Evolutionary conservation across 1,140 invertebrate genomes (phyloP).

Genomic region (Drosophila obscura): DNA sequence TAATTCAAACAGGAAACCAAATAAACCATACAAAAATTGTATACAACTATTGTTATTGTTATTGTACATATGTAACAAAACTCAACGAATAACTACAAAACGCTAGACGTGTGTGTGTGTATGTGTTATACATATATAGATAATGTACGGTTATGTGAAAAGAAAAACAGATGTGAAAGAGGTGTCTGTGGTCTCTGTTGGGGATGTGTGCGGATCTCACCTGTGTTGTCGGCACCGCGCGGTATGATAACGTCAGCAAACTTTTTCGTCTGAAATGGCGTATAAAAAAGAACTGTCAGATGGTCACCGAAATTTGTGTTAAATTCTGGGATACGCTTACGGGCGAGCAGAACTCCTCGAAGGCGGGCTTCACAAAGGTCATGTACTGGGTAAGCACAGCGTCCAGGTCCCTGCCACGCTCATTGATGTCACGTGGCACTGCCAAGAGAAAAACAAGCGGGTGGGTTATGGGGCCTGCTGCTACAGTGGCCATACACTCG

Average conservation of each 20-base stretch:
- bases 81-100: too few species aligned
- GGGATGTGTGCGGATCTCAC: slow-evolving; percentile 85
- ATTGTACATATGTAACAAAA: too few species aligned
- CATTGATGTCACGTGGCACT: slow-evolving; percentile 97
- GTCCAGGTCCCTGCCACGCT: slow-evolving; percentile 96
- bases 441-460: slow-evolving; percentile 34
- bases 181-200: slow-evolving; percentile 4
- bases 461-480: neutral
- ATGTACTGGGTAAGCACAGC: slow-evolving; percentile 98
- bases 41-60: too few species aligned
- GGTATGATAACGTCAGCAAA: slow-evolving; percentile 99
- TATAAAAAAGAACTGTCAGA: too few species aligned
- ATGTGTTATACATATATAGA: slow-evolving; percentile 1
- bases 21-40: too few species aligned
- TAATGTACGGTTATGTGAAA: slow-evolving; percentile 13
- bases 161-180: slow-evolving; percentile 24
- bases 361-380: slow-evolving; percentile 98
- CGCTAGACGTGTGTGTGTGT: slow-evolving; percentile 23
- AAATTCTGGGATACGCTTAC: slow-evolving; percentile 85
- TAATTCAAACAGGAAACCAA: too few species aligned
- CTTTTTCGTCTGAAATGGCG: slow-evolving; percentile 94
- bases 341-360: slow-evolving; percentile 99
- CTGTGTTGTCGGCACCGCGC: slow-evolving; percentile 97
- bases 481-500: too few species aligned
- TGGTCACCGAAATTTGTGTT: neutral